Evolutionary conservation across 2,113 vertebrate species (phyloP).

Genomic region (Electrona antarctica): DNA sequence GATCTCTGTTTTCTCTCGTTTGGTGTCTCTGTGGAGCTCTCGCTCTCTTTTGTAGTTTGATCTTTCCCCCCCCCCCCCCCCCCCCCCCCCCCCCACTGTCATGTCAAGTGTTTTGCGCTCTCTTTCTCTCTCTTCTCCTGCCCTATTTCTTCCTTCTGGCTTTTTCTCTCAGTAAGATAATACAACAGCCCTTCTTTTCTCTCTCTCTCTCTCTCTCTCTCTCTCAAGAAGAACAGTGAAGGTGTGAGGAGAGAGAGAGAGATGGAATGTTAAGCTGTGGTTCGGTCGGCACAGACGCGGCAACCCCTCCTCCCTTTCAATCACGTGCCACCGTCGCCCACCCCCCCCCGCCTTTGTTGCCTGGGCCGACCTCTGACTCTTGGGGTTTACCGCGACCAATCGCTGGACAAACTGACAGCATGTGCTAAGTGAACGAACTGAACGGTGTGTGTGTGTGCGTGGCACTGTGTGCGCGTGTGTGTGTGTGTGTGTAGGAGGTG

Average conservation of each 20-base stretch:
- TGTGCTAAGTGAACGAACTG: not conserved
- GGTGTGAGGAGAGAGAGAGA: conserved; percentile 35
- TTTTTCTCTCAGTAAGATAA: conserved; percentile 22
- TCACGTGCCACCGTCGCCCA: conserved; percentile 16
- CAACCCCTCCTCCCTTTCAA: not conserved
- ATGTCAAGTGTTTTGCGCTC: too few relatives aligned
- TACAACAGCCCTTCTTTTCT: not conserved
- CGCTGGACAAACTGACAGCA: conserved; percentile 56
- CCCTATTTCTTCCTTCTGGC: conserved; percentile 11
- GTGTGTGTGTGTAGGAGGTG: conserved; percentile 13
- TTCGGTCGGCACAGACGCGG: not conserved
- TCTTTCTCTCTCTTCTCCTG: too few relatives aligned
- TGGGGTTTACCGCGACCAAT: conserved; percentile 58
- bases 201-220: too few relatives aligned
- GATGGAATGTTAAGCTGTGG: conserved; percentile 61
- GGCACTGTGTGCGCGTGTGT: not conserved
- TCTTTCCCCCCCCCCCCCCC: too few relatives aligned
- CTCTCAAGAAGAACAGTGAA: conserved; percentile 32
- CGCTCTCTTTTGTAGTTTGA: too few relatives aligned
- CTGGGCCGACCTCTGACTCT: conserved; percentile 52
- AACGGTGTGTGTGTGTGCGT: not conserved
- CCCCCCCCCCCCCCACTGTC: too few relatives aligned
- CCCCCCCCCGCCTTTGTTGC: conserved; percentile 46
- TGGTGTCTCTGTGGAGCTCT: too few relatives aligned
- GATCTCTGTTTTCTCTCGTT: too few relatives aligned